Evolutionary conservation across 1,140 invertebrate genomes (phyloP), one percentile per base, ranked within the genome.

Genomic region (Akabosia matsudoensis): DNA sequence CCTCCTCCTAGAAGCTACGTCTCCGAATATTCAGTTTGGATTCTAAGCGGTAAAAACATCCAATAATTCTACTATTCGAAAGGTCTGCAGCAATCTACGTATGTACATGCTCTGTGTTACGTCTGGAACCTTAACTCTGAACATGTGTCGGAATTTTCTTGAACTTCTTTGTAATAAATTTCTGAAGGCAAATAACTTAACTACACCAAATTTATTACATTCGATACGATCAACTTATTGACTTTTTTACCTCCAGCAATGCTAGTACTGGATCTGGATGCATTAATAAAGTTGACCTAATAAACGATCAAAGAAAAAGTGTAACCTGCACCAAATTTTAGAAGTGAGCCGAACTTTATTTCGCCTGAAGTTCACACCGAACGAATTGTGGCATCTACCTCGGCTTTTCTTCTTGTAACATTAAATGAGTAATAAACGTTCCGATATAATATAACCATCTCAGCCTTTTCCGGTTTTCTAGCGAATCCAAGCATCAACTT

Each of bases 261-360:
- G 37, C 37, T 45, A n/a, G 37, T 45, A 45, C n/a, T n/a, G 37
- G 37, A 18, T 18, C 37, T 18, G 7, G 37, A 45, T 18, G 7
- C 37, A 61, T 61, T 61, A 61, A 61, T 61, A 61, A 61, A 61
- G 54, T 22, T 61, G 54, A 61, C 54, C 54, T 61, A 61, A 22
- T 61, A 45, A 45, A 18, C 18, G 18, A 18, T 45, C 18, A 18
- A 10, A 45, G 18, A 45, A 7, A 18, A 45, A 45, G 18, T 7
- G 37, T 10, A 45, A 45, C 7, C 18, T 45, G 7, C n/a, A n/a
- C 18, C 37, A 10, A 18, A 10, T 18, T 45, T 7, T 45, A 18
- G 7, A 45, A 45, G 37, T 18, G 18, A 45, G 18, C 37, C 37
- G n/a, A 45, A 45, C 37, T 45, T 18, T 45, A 45, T 45, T 10